Evolutionary conservation across 2,113 vertebrate genomes (phyloP).

Genomic region (Plestiodon gilberti): DNA sequence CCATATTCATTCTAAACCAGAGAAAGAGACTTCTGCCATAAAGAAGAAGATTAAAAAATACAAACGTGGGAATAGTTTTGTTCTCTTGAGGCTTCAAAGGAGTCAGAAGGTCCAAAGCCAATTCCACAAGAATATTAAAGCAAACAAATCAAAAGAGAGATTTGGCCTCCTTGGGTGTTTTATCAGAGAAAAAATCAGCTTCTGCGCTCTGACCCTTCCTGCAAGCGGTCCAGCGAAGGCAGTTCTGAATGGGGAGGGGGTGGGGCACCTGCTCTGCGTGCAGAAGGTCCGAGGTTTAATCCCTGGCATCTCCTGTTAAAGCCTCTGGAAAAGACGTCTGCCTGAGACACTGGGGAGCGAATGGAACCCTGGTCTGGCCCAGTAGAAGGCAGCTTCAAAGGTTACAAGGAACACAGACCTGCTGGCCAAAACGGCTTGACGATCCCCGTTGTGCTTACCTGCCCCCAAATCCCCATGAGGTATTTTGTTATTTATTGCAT

Average conservation of each 20-base stretch:
- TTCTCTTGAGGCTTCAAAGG: not conserved
- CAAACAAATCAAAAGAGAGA: not conserved
- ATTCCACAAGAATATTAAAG: not conserved
- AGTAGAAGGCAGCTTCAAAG: too few species aligned
- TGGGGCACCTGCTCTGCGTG: too few species aligned
- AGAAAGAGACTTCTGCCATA: not conserved
- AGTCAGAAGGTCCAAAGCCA: slow-evolving; percentile 13
- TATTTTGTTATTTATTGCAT: too few species aligned
- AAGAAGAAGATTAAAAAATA: slow-evolving; percentile 14
- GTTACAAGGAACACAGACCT: not conserved
- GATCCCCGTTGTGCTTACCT: not conserved
- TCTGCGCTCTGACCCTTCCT: not conserved
- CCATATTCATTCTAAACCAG: not conserved
- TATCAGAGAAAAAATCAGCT: slow-evolving; percentile 21
- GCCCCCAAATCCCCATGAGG: not conserved
- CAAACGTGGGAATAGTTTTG: slow-evolving; percentile 11
- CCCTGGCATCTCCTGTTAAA: too few species aligned
- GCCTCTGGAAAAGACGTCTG: too few species aligned
- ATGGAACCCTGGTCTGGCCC: too few species aligned
- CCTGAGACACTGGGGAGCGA: too few species aligned
- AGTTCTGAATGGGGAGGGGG: too few species aligned
- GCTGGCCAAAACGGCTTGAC: not conserved
- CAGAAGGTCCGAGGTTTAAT: too few species aligned
- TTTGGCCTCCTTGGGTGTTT: accelerated
- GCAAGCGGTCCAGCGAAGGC: not conserved